Base-by-base conservation (phyloP, 1,140 invertebrate species). In the Calosoma granatense region DNA sequence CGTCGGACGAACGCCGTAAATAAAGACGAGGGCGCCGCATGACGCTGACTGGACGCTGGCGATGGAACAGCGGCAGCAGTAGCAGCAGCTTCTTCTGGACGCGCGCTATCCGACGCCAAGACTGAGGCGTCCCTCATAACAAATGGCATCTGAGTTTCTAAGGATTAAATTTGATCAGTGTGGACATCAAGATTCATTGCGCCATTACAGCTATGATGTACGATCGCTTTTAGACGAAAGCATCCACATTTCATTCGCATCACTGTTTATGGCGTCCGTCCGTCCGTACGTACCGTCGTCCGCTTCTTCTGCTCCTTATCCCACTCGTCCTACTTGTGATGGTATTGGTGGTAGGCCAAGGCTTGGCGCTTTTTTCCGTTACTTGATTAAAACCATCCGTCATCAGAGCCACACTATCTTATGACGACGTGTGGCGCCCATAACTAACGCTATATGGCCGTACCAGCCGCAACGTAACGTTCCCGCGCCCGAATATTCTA, bases 91-190 rank as follows among this genome's bases (percentile, higher is more conserved):
- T 36, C 6, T 36, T 36, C 26, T 6, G n/a, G 26, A 36, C n/a
- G 26, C 41, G 9, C 41, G 9, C 9, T 47, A 3, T 17, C 41
- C 6, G 41, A 12, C 41, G 41, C 41, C 41, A 9, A 9, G n/a
- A n/a, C 26, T 4, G 26, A 30, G 26, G 17, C 41, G 41, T 47
- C 41, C 41, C 15, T 47, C 58, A 57, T 66, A 68, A 66, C 66
- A 61, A 64, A 68, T 68, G 56, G 65, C 64, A 60, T 62, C 56
- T 60, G 60, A 66, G 65, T 68, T 67, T 56, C 65, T 63, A 63
- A 65, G 68, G 67, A 70, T 72, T 72, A 70, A 72, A 72, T 72
- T 72, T 72, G 70, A 72, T 72, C 70, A 68, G 64, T 65, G 67
- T 64, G 69, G 69, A 70, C 70, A 69, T 70, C 68, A 63, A 72